These are phyloP conservation scores for Notothenia rossii DNA, from an alignment of 2,113 vertebrate genomes.

Conservation along the genomic window DNA sequence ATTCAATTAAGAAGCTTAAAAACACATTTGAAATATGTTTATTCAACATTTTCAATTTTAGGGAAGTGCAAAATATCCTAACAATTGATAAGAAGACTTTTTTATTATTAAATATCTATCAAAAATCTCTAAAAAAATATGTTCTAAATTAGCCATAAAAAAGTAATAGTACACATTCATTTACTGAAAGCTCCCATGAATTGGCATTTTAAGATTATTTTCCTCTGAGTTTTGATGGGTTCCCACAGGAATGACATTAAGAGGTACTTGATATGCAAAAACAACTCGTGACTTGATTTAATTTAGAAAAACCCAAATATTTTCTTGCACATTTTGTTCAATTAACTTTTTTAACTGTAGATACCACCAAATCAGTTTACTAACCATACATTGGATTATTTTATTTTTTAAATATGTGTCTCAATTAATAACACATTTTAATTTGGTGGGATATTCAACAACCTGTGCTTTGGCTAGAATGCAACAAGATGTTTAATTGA, in stretches of 20 bases:
- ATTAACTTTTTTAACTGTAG: not conserved
- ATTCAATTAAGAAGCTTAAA: not conserved
- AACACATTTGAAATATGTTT: constrained; percentile 12
- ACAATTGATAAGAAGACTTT: not conserved
- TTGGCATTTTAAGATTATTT: not conserved
- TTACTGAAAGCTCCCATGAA: not conserved
- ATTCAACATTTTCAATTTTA: not conserved
- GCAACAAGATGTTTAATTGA: not conserved
- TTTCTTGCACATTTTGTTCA: not conserved
- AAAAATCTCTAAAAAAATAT: not conserved
- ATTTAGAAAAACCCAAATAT: not conserved
- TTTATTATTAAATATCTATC: not conserved
- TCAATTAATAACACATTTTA: not conserved
- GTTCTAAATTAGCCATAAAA: not conserved
- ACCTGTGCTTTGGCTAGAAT: constrained; percentile 14
- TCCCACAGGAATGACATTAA: not conserved
- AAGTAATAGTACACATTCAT: not conserved
- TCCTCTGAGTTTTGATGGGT: not conserved
- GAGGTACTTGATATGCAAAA: not conserved
- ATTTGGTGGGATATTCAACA: not conserved
- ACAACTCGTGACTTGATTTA: not conserved
- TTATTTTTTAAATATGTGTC: not conserved
- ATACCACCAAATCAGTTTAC: not conserved
- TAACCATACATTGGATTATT: not conserved
- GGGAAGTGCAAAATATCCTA: too few relatives aligned